phyloP scores from a whole-genome alignment of 2,113 vertebrate species.

The Heloderma charlesbogerti region DNA sequence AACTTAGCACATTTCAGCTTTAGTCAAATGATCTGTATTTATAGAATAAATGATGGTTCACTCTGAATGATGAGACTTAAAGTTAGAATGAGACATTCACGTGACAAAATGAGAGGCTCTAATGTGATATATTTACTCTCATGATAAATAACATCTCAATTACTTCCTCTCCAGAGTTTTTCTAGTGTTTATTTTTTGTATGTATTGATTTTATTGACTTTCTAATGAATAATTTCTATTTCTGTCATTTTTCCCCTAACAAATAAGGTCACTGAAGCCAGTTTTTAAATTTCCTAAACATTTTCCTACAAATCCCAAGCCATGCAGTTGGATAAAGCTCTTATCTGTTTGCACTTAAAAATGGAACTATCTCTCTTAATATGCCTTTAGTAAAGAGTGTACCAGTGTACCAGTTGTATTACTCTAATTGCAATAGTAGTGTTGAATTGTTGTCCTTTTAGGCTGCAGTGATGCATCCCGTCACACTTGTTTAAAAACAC shows the following conservation, averaged over 20 bases:
- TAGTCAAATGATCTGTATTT: slow-evolving; percentile 63
- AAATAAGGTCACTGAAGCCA: slow-evolving; percentile 53
- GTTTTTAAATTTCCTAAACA: slow-evolving; percentile 44
- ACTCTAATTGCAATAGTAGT: neutral
- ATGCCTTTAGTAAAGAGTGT: neutral
- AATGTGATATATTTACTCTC: slow-evolving; percentile 22
- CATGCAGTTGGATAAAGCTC: slow-evolving; percentile 24
- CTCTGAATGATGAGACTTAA: neutral
- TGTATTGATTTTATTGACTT: neutral
- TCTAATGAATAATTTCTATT: slow-evolving; percentile 43
- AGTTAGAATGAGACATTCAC: slow-evolving; percentile 25
- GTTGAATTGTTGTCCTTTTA: slow-evolving; percentile 8
- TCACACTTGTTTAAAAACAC: neutral
- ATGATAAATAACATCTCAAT: slow-evolving; percentile 37
- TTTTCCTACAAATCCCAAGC: slow-evolving; percentile 53
- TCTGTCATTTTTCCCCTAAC: slow-evolving; percentile 49
- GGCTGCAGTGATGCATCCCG: neutral
- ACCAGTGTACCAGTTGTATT: slow-evolving; percentile 10
- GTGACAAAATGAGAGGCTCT: neutral
- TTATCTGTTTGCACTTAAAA: slow-evolving; percentile 38
- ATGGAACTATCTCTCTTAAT: neutral
- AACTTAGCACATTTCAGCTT: slow-evolving; percentile 65
- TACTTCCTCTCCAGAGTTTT: slow-evolving; percentile 43
- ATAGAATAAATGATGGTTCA: slow-evolving; percentile 42
- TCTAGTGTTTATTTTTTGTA: slow-evolving; percentile 43